These are phyloP conservation scores for Cliona cf. orientalis DNA, from an alignment of 37 sponge, comb jelly and placozoan species.

Conservation along the genomic window DNA sequence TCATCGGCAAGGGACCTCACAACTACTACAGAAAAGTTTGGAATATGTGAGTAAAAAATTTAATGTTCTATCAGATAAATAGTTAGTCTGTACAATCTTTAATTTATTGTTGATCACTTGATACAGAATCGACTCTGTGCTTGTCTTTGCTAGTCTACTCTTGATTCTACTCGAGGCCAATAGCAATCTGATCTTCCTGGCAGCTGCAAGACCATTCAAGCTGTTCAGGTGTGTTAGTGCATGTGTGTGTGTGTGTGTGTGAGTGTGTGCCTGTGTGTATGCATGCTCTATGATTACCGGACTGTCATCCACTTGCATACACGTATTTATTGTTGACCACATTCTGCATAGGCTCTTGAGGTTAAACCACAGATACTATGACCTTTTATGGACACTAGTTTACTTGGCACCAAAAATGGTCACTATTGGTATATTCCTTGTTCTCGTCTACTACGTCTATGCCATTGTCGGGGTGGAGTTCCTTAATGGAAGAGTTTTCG, in stretches of 20 bases:
- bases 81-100: too few species aligned
- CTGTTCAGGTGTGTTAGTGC: slow-evolving; percentile 59
- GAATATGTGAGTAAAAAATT: slow-evolving; percentile 67
- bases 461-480: slow-evolving; percentile 91
- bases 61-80: background rate
- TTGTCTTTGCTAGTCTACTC: slow-evolving; percentile 30
- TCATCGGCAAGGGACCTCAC: slow-evolving; percentile 63
- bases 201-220: slow-evolving; percentile 33
- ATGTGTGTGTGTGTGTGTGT: too few species aligned
- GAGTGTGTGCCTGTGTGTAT: too few species aligned
- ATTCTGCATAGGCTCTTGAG: slow-evolving; percentile 58
- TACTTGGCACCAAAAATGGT: slow-evolving; percentile 62
- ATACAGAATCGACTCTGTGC: slow-evolving; percentile 43
- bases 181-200: slow-evolving; percentile 28
- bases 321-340: too few species aligned
- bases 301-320: too few species aligned
- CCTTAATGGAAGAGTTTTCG: slow-evolving; percentile 31
- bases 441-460: slow-evolving; percentile 71
- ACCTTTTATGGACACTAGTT: slow-evolving; percentile 70
- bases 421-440: slow-evolving; percentile 28
- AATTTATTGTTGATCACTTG: background rate
- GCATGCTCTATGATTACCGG: background rate
- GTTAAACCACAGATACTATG: slow-evolving; percentile 71
- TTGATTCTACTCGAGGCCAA: slow-evolving; percentile 26
- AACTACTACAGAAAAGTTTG: slow-evolving; percentile 75